Conservation (phyloP, 2,113 vertebrate genomes). For the Coracopsis vasa region DNA sequence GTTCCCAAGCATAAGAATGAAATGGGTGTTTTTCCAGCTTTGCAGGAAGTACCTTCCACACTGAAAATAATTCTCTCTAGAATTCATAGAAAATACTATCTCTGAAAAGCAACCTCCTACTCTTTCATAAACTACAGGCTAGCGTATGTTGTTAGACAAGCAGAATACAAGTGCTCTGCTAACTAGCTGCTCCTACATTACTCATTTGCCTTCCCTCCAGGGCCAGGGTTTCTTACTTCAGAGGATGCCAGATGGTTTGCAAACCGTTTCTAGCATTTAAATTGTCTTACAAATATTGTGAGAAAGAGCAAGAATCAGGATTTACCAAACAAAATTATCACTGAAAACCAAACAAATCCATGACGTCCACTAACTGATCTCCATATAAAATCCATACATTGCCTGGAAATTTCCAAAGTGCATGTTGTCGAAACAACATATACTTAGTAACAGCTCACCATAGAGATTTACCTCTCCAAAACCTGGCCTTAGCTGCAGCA, state of each 20-base stretch:
- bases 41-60: not conserved
- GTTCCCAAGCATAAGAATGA: not conserved
- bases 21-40: not conserved
- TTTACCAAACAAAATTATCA: not conserved
- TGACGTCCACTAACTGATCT: not conserved
- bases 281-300: not conserved
- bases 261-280: not conserved
- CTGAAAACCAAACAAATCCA: not conserved
- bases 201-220: not conserved
- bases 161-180: not conserved
- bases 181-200: not conserved
- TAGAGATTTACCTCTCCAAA: not conserved
- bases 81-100: not conserved
- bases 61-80: not conserved
- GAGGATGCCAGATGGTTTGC: not conserved
- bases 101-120: not conserved
- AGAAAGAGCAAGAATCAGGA: not conserved
- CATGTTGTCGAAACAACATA: not conserved
- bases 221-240: not conserved
- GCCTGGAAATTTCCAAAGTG: not conserved
- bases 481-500: not conserved
- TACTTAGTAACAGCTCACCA: not conserved
- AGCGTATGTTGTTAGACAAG: not conserved
- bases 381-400: not conserved
- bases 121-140: not conserved